Conservation (phyloP, 2,113 vertebrate species). For the Hydrolagus affinis region DNA sequence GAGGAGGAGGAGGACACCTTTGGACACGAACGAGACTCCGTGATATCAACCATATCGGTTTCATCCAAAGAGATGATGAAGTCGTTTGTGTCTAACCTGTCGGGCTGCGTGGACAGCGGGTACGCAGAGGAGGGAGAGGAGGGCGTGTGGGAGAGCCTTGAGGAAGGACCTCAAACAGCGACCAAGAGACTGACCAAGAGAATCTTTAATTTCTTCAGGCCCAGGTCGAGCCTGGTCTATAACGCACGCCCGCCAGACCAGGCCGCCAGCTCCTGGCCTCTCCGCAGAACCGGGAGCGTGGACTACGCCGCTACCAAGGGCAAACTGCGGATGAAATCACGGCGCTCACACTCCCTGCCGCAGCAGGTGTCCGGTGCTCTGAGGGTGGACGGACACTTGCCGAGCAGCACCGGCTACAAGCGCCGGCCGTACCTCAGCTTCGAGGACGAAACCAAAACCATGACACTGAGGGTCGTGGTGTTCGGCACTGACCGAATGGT, state of each 20-base stretch:
- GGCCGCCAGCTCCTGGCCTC: not conserved
- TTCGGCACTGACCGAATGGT: slow-evolving; percentile 89
- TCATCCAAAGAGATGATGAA: slow-evolving; percentile 61
- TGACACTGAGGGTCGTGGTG: slow-evolving; percentile 77
- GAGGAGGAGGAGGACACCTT: slow-evolving; percentile 51
- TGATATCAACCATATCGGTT: slow-evolving; percentile 64
- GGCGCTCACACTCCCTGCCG: slow-evolving; percentile 77
- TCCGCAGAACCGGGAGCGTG: slow-evolving; percentile 74
- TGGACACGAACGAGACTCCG: slow-evolving; percentile 49
- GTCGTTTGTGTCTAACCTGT: slow-evolving; percentile 70
- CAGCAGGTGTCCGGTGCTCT: slow-evolving; percentile 52
- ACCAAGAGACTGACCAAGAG: slow-evolving; percentile 60
- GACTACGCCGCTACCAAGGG: slow-evolving; percentile 55
- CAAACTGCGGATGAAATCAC: slow-evolving; percentile 52
- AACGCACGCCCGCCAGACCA: slow-evolving; percentile 41
- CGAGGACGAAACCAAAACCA: slow-evolving; percentile 65
- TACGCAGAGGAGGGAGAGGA: slow-evolving; percentile 80
- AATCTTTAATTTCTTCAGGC: slow-evolving; percentile 73
- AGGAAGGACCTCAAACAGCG: slow-evolving; percentile 42
- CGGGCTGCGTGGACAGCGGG: slow-evolving; percentile 78
- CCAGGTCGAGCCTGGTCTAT: slow-evolving; percentile 56
- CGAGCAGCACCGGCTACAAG: slow-evolving; percentile 54
- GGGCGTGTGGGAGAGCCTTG: slow-evolving; percentile 42
- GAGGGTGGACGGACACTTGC: slow-evolving; percentile 41
- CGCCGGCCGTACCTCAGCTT: slow-evolving; percentile 80